Base-by-base conservation (phyloP, 2,888 invertebrate species). In the Caenorhabditis wallacei region DNA sequence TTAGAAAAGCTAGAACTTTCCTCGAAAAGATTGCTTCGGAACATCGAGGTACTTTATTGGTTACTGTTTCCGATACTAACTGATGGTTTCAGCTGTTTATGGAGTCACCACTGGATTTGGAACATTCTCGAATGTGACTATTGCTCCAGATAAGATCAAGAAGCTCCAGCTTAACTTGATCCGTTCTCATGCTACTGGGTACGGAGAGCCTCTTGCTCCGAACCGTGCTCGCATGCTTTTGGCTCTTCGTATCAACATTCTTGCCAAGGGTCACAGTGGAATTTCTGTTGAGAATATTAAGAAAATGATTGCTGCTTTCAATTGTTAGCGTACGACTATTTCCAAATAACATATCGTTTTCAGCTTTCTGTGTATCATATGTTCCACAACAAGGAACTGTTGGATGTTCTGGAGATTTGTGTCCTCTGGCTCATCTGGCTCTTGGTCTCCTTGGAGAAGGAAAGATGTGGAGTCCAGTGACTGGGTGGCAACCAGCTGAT, bases 101-200 rank as follows among this genome's bases (percentile, higher is more conserved):
- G 94, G 94, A 4, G 94, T 95, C 53, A 95, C 94, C 2, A 95
- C 95, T 1, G 95, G 95, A n/a, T 94, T 95, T 90, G 95, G 95
- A 59, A 94, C 94, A 74, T 95, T 95, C 91, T 94, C 95, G 0
- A 92, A 93, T 26, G 94, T 93, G 2, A 92, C 93, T 10, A 94
- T 95, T 48, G 91, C 93, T n/a, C 92, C 92, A 16, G 94, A 94
- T 54, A 93, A 94, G 86, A 91, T 95, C 2, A 92, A 89, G 30
- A 85, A 92, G 66, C 92, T 95, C 20, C 95, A 95, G 90, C 93
- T 94, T 89, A 95, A 95, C 90, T 90, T 95, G 72, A 94, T 95
- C 84, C 92, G 94, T 53, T 94, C 94, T 8, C 95, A 95, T 92
- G 93, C 94, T 3, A 94, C 94, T 92, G 95, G 95, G 37, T 94